phyloP scores from a whole-genome alignment of 2,888 invertebrate genomes.

The Ommatoiulus sabulosus region DNA sequence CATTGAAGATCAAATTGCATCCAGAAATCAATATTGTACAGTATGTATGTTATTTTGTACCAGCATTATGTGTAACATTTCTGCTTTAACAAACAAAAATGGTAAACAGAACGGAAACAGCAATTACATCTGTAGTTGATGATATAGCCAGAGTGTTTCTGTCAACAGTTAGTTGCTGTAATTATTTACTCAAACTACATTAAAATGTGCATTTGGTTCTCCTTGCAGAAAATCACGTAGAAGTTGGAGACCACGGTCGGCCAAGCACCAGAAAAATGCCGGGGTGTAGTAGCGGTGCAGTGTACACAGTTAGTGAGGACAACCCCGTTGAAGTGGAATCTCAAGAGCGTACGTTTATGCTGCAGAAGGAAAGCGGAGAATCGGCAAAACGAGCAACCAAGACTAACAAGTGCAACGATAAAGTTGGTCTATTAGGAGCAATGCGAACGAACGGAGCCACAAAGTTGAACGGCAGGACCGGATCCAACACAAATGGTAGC shows the following conservation, averaged over 20 bases:
- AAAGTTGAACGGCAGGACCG: constrained; percentile 41
- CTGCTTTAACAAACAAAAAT: too few relatives aligned
- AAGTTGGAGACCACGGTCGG: constrained; percentile 13
- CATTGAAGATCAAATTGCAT: neutral
- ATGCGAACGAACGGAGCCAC: constrained; percentile 36
- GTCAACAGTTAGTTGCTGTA: neutral
- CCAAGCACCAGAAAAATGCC: constrained; percentile 27
- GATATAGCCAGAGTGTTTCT: neutral
- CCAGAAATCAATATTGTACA: constrained; percentile 1
- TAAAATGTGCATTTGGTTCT: neutral
- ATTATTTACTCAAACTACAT: neutral
- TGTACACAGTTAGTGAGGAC: constrained; percentile 52
- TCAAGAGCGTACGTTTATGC: constrained; percentile 39
- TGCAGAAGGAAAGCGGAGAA: neutral
- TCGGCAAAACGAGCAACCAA: constrained; percentile 20
- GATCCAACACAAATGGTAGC: neutral
- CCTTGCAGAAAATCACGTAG: constrained; percentile 9
- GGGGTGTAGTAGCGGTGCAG: constrained; percentile 26
- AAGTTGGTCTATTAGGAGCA: neutral
- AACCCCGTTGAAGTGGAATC: neutral
- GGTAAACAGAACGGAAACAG: too few relatives aligned
- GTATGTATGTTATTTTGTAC: neutral
- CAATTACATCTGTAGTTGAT: neutral
- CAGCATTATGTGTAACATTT: neutral
- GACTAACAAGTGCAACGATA: constrained; percentile 33